phyloP scores from a whole-genome alignment of 1,140 invertebrate genomes.

The Solen grandis region DNA sequence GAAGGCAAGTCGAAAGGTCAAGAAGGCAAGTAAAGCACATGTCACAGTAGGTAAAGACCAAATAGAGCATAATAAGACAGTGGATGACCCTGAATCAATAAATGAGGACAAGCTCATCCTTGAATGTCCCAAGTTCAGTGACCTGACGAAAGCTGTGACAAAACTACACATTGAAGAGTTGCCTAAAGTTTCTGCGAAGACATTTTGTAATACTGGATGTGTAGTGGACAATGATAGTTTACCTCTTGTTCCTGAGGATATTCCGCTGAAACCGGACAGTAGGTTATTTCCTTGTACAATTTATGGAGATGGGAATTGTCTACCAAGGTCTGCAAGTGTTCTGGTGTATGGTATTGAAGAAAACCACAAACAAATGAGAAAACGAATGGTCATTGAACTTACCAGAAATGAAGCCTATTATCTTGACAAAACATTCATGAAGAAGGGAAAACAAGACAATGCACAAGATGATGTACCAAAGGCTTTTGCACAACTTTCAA shows the following conservation, averaged over 20 bases:
- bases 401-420: neutral
- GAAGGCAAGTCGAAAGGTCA: conserved; percentile 3
- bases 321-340: conserved; percentile 17
- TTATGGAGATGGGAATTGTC: conserved; percentile 36
- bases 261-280: neutral
- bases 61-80: neutral
- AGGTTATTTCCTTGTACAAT: neutral
- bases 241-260: conserved; percentile 7
- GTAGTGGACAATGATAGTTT: neutral
- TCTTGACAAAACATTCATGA: neutral
- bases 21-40: neutral
- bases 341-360: conserved; percentile 25
- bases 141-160: neutral
- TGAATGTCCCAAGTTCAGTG: neutral
- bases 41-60: neutral
- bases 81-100: neutral
- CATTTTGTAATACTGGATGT: neutral
- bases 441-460: neutral
- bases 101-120: neutral
- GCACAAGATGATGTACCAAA: neutral
- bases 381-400: conserved; percentile 3
- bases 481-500: neutral
- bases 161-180: neutral
- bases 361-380: conserved; percentile 14
- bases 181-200: neutral